A percentile compares a stretch with the other conserved stretches of the same genome.
Conservation (phyloP, 2,113 vertebrate species). For the Balaeniceps rex region DNA sequence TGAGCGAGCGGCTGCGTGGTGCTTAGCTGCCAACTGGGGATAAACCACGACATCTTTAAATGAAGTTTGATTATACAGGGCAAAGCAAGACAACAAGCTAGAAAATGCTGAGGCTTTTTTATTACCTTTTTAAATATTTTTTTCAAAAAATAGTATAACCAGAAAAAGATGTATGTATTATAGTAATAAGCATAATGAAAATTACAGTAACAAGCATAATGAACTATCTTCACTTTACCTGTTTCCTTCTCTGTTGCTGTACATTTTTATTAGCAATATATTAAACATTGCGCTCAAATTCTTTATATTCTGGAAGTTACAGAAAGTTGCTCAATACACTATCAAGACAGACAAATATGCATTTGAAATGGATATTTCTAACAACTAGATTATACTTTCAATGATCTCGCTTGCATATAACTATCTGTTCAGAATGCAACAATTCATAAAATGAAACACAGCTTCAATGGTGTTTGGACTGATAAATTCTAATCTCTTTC, state of each 20-base stretch:
- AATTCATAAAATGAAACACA: neutral
- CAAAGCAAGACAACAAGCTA: neutral
- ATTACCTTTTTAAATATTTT: accelerated
- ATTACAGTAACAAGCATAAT: neutral
- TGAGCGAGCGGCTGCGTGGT: too few relatives aligned
- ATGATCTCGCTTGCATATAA: neutral
- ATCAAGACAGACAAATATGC: neutral
- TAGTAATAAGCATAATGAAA: neutral
- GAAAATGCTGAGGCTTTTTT: neutral
- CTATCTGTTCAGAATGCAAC: neutral
- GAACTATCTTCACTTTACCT: neutral
- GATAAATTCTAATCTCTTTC: neutral
- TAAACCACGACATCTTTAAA: too few relatives aligned
- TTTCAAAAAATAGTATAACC: neutral
- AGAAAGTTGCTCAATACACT: neutral
- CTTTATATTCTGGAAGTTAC: neutral
- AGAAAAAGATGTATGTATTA: neutral
- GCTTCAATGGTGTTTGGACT: neutral
- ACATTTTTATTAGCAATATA: neutral
- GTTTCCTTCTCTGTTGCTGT: neutral
- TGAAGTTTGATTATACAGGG: neutral
- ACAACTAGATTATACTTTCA: neutral
- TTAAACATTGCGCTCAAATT: neutral
- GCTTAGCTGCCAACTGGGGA: too few relatives aligned
- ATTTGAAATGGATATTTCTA: neutral